These are phyloP conservation scores for Pangasius larnaudii DNA, from an alignment of 2,797 vertebrate genomes.

Conservation along the genomic window DNA sequence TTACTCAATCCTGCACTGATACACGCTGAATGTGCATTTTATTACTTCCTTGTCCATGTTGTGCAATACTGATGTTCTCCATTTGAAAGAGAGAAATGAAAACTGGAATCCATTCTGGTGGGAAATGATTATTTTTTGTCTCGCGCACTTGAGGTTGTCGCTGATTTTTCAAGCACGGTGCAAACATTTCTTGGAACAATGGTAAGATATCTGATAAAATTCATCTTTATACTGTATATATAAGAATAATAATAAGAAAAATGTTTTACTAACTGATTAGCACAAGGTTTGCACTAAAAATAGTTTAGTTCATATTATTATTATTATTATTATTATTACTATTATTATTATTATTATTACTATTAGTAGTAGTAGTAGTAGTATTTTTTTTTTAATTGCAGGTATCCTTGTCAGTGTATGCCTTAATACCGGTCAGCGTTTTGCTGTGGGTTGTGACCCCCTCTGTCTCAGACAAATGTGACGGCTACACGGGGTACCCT, in stretches of 20 bases:
- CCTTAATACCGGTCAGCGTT: constrained; percentile 42
- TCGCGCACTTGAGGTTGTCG: constrained; percentile 1
- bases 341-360: neutral
- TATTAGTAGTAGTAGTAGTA: neutral
- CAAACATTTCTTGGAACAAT: constrained; percentile 26
- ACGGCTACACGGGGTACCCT: constrained; percentile 64
- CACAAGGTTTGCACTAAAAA: neutral
- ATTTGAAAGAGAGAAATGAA: constrained; percentile 49
- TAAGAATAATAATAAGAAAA: neutral
- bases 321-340: neutral
- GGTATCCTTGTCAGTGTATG: constrained; percentile 37
- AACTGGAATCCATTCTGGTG: constrained; percentile 12
- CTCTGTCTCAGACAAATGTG: constrained; percentile 62
- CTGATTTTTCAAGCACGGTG: constrained; percentile 18
- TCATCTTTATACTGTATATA: neutral
- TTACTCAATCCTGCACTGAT: constrained; percentile 11
- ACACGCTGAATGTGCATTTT: constrained; percentile 45
- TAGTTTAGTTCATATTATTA: neutral
- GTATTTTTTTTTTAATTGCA: constrained; percentile 14
- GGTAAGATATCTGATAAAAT: constrained; percentile 45
- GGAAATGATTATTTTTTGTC: constrained; percentile 20
- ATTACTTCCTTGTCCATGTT: constrained; percentile 45
- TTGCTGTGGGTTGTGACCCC: constrained; percentile 54
- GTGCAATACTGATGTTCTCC: constrained; percentile 46
- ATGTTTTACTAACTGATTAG: neutral